Base-by-base conservation (phyloP, 2,797 vertebrate species). In the Alca torda region DNA sequence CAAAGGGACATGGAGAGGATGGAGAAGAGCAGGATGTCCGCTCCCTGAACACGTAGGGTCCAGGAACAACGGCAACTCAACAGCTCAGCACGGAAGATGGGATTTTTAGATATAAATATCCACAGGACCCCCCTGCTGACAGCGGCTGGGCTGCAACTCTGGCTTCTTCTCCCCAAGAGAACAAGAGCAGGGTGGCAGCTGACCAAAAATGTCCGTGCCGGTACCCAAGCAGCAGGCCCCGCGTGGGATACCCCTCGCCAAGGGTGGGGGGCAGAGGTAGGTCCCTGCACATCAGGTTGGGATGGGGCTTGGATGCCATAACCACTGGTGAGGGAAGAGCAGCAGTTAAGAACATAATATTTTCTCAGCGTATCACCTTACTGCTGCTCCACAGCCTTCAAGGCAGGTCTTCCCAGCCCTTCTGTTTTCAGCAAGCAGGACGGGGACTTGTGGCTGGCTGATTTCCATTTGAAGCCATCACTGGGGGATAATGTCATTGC, bases 281-380 rank as follows among this genome's bases (percentile, higher is more conserved):
- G 17, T 13, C 19, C 33, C 21, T 30, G 46, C 17, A 20, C 48
- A 18, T 39, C 51, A 25, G 43, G 23, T 28, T 25, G 54, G 46
- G 75, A 11, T 11, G 43, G 59, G 63, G 51, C 12, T 61, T 20
- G 50, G 57, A 53, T 57, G 26, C 33, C 30, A 14, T 25, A 33
- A 39, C 17, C 21, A 1, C 76, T 53, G 82, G 74, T 16, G 56
- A 68, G 72, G 76, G 33, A 63, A 72, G 68, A 51, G 31, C 75
- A 86, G 84, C 86, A 77, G 57, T 25, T 59, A 43, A 65, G 20
- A 87, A 70, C 54, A 41, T 4, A 4, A 2, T 20, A 64, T 86
- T 95, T 97, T 96, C 96, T 95, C 96, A 97, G 89, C 20, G 0
- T 82, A 74, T 96, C 96, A 69, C 94, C 92, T 95, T 94, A 91